Conservation (phyloP, 2,797 vertebrate species). For the Acrocephalus scirpaceus region DNA sequence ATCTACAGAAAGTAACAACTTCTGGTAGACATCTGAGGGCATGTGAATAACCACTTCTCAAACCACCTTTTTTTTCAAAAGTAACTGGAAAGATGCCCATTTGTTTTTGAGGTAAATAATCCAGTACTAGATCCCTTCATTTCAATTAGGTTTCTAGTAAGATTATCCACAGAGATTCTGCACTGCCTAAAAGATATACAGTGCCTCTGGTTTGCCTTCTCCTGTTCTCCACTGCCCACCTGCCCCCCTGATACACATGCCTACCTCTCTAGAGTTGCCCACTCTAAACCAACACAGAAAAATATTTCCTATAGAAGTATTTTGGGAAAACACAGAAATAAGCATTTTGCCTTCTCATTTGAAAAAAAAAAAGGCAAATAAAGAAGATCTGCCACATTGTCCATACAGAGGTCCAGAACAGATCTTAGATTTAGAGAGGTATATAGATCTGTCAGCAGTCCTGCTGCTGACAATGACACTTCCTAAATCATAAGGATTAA, state of each 20-base stretch:
- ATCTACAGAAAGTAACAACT: neutral
- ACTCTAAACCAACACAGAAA: neutral
- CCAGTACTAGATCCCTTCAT: neutral
- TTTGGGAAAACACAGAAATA: neutral
- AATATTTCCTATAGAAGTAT: neutral
- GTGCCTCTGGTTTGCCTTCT: neutral
- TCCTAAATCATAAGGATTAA: slow-evolving; percentile 18
- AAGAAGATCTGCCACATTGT: neutral
- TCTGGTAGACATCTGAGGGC: neutral
- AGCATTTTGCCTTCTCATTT: neutral
- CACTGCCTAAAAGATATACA: neutral
- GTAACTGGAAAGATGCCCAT: neutral
- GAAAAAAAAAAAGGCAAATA: neutral
- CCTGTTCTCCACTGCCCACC: neutral
- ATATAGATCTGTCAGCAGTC: neutral
- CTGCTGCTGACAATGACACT: neutral
- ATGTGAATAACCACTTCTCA: neutral
- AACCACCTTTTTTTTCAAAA: neutral
- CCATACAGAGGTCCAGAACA: neutral
- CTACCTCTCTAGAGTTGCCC: neutral
- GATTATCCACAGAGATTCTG: neutral
- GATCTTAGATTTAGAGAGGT: neutral
- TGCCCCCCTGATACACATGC: neutral
- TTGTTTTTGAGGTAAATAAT: neutral
- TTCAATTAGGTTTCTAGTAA: neutral